Percentiles rank a stretch among this genome's conserved stretches.
Conservation (phyloP, 2,113 vertebrate species). For the Conger conger region DNA sequence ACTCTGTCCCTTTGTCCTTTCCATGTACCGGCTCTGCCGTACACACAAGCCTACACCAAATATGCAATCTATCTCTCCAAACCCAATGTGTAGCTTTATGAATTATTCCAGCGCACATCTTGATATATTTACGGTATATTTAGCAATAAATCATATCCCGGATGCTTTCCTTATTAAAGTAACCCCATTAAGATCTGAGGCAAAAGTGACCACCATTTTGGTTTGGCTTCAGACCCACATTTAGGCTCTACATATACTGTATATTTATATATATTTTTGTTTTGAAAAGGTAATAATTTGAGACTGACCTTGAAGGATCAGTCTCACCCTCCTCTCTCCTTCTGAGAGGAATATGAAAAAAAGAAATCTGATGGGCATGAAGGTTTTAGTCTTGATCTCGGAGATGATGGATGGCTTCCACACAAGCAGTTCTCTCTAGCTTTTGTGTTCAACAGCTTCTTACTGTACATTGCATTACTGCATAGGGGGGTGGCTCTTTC, state of each 20-base stretch:
- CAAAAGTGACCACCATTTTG: neutral
- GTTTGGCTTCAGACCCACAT: neutral
- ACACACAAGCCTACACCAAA: neutral
- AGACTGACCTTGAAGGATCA: neutral
- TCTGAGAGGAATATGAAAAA: slow-evolving; percentile 2
- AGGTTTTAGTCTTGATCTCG: neutral
- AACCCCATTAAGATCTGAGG: neutral
- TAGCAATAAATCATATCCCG: neutral
- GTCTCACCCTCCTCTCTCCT: neutral
- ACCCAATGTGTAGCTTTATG: neutral
- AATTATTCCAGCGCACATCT: neutral
- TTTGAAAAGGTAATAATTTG: neutral
- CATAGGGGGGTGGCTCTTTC: neutral
- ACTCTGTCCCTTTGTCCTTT: neutral
- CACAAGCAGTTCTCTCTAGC: neutral
- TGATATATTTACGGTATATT: slow-evolving; percentile 9
- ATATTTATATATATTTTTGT: neutral
- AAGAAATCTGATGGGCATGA: neutral
- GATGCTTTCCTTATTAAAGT: neutral
- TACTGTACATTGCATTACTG: neutral
- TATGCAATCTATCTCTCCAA: neutral
- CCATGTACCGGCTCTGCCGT: neutral
- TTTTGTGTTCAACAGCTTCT: neutral
- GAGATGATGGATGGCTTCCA: neutral
- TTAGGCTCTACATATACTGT: neutral